Conservation (phyloP, 2,113 vertebrate genomes). For the Nothoprocta perdicaria region DNA sequence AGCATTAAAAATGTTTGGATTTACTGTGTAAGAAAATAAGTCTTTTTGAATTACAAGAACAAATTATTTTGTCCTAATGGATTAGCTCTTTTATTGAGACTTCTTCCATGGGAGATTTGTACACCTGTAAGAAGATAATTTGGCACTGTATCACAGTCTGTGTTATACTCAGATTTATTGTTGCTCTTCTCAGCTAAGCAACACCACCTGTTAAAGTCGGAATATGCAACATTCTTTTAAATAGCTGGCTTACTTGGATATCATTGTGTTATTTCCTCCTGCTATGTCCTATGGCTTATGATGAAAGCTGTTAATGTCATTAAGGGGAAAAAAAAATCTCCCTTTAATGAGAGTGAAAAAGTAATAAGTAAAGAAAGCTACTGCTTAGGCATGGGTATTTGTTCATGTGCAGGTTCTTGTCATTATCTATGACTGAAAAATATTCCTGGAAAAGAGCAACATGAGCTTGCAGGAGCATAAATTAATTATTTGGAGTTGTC, state of each 20-base stretch:
- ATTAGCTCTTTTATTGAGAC: background rate
- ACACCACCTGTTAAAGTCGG: background rate
- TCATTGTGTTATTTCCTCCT: background rate
- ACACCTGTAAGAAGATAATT: background rate
- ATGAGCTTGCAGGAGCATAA: background rate
- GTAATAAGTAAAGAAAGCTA: background rate
- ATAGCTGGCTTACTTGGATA: background rate
- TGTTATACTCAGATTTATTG: background rate
- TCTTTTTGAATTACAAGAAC: background rate
- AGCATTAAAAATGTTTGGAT: background rate
- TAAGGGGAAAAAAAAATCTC: background rate
- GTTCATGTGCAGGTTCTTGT: background rate
- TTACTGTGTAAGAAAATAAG: background rate
- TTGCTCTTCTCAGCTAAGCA: background rate
- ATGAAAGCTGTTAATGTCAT: background rate
- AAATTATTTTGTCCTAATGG: background rate
- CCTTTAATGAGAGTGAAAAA: constrained; percentile 19
- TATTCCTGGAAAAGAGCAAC: background rate
- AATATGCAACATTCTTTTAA: background rate
- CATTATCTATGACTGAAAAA: background rate
- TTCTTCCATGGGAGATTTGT: background rate
- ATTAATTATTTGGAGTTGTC: background rate
- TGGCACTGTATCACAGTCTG: background rate
- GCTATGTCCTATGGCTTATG: background rate
- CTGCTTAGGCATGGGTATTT: background rate